A percentile compares a stretch with the other conserved stretches of the same genome.
phyloP scores from a whole-genome alignment of 2,113 vertebrate genomes.

The Atractosteus spatula region DNA sequence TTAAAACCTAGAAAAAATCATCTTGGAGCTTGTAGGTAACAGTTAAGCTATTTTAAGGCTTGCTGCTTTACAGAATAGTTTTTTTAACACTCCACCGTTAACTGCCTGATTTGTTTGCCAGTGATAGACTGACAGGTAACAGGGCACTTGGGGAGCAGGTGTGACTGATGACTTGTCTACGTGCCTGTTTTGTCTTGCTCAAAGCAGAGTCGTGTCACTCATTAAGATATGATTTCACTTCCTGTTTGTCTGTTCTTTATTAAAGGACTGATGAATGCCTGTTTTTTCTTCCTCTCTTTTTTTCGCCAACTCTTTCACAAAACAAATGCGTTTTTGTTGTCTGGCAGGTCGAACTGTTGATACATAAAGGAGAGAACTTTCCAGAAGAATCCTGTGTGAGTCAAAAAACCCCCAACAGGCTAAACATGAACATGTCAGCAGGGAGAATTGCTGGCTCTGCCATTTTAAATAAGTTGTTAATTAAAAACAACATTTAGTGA shows the following conservation, averaged over 20 bases:
- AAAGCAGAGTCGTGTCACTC: conserved; percentile 7
- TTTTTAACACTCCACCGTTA: background rate
- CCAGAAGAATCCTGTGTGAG: background rate
- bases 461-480: too few species aligned
- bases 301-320: background rate
- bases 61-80: background rate
- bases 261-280: background rate
- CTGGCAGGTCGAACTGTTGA: background rate
- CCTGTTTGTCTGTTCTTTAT: conserved; percentile 7
- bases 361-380: background rate
- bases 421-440: too few species aligned
- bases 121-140: conserved; percentile 71
- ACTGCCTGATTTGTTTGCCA: conserved; percentile 63
- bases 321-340: background rate
- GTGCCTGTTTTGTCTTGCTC: background rate
- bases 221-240: conserved; percentile 12
- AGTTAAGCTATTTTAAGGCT: background rate
- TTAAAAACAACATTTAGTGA: too few species aligned
- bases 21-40: background rate
- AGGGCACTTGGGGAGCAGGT: conserved; percentile 66
- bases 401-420: too few species aligned
- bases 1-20: too few species aligned
- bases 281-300: background rate
- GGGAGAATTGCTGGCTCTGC: too few species aligned
- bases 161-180: conserved; percentile 67